Evolutionary conservation across 2,113 vertebrate species (phyloP), one percentile per base, ranked within the genome.

Genomic region (Coptodon rendalli): DNA sequence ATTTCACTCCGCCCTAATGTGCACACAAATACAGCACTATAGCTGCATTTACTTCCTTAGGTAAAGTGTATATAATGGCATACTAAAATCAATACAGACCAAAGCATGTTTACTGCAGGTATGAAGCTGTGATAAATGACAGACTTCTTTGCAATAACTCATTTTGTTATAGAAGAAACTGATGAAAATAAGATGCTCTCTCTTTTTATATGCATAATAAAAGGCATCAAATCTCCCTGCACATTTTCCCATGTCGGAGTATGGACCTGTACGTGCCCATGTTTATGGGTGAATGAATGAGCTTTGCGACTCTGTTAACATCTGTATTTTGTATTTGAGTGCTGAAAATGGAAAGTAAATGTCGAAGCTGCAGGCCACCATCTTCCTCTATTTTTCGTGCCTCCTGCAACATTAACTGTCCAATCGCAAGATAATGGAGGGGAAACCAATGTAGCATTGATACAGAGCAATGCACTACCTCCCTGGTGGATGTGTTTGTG

Each of bases 391-490:
- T 90, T 82, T 88, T 82, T 87, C 68, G 84, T 50, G 81, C 84
- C 89, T 88, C 81, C 81, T 78, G 89, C 94, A 92, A 95, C 91
- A 94, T 92, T 90, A 94, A 95, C 90, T 24, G 88, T 94, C 89
- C 92, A 89, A 90, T 89, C 7, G 80, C 87, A 84, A 90, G 91
- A 95, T 94, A 95, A 94, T 95, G 85, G 92, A 94, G 90, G 73
- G 88, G 84, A 89, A 92, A 61, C 90, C 86, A 86, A 83, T 81
- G 90, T 90, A 73, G 93, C 56, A 12, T 83, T 90, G 85, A 89
- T 57, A 89, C 76, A 63, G 82, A 86, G 90, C 50, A 14, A 54
- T 34, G 53, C 78, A 9, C 63, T 17, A 27, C 80, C 86, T 89
- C 68, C 56, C 34, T 12, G 6, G 61, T 86, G 80, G 82, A 29